phyloP scores from a whole-genome alignment of 2,113 vertebrate genomes.

The human region GRCh38 chr14:52353001-52353500 shows the following conservation, averaged over 20 bases:
- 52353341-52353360: too few relatives aligned
- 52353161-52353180: not conserved
- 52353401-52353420: too few relatives aligned
- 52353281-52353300: not conserved
- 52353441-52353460: too few relatives aligned
- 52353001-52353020: not conserved
- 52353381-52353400: too few relatives aligned
- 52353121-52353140: not conserved
- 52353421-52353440: too few relatives aligned
- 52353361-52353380: too few relatives aligned
- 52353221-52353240: constrained; percentile 1
- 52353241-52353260: not conserved
- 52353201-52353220: constrained; percentile 37
- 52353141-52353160: not conserved
- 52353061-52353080: not conserved
- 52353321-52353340: too few relatives aligned
- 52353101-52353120: not conserved
- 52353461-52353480: too few relatives aligned
- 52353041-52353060: not conserved
- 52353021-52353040: not conserved
- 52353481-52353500: too few relatives aligned
- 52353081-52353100: not conserved
- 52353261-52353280: not conserved
- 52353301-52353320: not conserved
- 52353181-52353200: not conserved